phyloP scores from a whole-genome alignment of 2,797 vertebrate species.

The Hypotaenidia okinawae region DNA sequence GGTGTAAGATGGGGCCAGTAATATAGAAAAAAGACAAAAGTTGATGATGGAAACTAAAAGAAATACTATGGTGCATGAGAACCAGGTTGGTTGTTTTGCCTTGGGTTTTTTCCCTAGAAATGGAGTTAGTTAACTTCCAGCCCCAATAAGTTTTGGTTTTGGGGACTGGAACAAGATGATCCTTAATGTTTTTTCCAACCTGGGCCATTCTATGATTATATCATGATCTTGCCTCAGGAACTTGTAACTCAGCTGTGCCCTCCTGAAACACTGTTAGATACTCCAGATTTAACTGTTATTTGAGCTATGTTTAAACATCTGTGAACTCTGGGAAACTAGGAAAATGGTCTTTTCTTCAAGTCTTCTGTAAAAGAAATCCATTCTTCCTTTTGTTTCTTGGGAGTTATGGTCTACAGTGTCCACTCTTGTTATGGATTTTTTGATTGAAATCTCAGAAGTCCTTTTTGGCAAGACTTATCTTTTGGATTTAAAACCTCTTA shows the following conservation, averaged over 20 bases:
- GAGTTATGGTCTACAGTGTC: background rate
- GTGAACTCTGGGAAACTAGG: background rate
- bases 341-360: background rate
- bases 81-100: background rate
- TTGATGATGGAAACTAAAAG: background rate
- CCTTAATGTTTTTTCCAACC: too few relatives aligned
- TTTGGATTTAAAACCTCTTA: background rate
- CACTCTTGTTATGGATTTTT: background rate
- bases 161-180: too few relatives aligned
- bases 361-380: background rate
- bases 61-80: background rate
- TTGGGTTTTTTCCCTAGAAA: background rate
- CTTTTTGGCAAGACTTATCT: background rate
- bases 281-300: background rate
- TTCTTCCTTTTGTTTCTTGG: background rate
- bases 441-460: too few relatives aligned
- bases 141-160: background rate
- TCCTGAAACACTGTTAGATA: background rate
- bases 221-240: background rate
- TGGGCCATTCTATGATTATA: too few relatives aligned
- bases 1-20: background rate
- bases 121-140: background rate
- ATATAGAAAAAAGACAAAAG: background rate
- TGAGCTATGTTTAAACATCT: background rate
- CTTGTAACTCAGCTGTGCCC: background rate